A percentile compares a stretch with the other conserved stretches of the same genome.
phyloP scores from a whole-genome alignment of 1,140 invertebrate genomes.

The Cherax quadricarinatus region DNA sequence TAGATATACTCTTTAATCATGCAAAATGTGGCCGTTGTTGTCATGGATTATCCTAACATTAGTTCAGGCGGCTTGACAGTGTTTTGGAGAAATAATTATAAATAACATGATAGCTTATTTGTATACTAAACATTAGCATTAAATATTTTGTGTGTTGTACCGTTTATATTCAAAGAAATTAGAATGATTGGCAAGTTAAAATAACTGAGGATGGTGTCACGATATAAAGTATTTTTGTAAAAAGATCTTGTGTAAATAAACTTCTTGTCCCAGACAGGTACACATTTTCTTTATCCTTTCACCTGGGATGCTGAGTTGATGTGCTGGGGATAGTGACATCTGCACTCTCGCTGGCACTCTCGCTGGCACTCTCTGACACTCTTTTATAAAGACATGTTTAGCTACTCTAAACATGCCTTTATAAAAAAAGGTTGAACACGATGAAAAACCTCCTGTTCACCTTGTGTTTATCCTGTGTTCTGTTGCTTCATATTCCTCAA shows the following conservation, averaged over 20 bases:
- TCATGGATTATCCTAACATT: slow-evolving; percentile 11
- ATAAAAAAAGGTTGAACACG: too few relatives aligned
- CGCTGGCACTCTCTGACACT: too few relatives aligned
- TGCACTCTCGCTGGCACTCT: too few relatives aligned
- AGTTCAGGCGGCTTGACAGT: slow-evolving; percentile 20
- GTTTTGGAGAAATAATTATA: not conserved
- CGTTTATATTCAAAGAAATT: slow-evolving; percentile 24
- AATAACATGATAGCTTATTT: slow-evolving; percentile 8
- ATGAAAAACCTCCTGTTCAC: too few relatives aligned
- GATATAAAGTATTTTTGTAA: slow-evolving; percentile 19
- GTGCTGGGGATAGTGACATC: too few relatives aligned
- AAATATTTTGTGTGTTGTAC: slow-evolving; percentile 15
- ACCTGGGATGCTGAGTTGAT: too few relatives aligned
- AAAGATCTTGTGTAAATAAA: slow-evolving; percentile 34
- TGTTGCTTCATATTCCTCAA: too few relatives aligned
- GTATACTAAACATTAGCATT: slow-evolving; percentile 6
- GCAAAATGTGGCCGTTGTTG: not conserved
- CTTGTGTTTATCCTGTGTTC: too few relatives aligned
- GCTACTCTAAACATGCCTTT: too few relatives aligned
- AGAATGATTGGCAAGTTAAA: slow-evolving; percentile 22
- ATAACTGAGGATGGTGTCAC: slow-evolving; percentile 5
- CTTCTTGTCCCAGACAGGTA: slow-evolving; percentile 8
- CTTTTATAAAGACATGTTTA: too few relatives aligned
- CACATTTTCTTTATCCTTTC: not conserved
- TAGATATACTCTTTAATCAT: too few relatives aligned